These are phyloP conservation scores for Argyrosomus japonicus DNA, from an alignment of 2,113 vertebrate genomes.

Conservation along the genomic window DNA sequence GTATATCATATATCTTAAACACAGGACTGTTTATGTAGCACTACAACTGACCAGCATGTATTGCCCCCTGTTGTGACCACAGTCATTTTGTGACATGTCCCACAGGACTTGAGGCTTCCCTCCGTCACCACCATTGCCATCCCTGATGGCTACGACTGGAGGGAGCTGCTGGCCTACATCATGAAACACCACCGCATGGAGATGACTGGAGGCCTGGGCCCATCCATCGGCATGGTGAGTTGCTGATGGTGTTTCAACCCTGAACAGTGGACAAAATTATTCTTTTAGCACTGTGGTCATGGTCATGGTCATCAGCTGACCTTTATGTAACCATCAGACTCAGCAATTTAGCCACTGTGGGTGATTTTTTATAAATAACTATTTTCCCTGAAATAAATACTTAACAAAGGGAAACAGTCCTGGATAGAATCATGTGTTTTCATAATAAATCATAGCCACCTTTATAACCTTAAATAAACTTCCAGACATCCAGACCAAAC, in stretches of 20 bases:
- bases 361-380: background rate
- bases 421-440: background rate
- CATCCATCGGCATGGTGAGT: constrained; percentile 90
- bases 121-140: constrained; percentile 90
- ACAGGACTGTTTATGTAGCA: background rate
- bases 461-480: background rate
- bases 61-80: background rate
- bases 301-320: background rate
- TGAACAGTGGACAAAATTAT: background rate
- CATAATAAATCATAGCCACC: background rate
- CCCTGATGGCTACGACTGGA: constrained; percentile 90
- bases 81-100: constrained; percentile 2
- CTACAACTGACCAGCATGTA: background rate
- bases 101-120: constrained; percentile 88
- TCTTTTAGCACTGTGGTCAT: background rate
- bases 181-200: constrained; percentile 90
- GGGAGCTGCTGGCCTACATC: constrained; percentile 87
- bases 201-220: constrained; percentile 92
- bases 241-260: background rate
- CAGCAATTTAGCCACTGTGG: background rate
- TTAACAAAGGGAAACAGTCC: background rate
- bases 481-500: background rate
- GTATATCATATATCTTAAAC: background rate
- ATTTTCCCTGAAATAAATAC: background rate
- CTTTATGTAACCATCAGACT: background rate